phyloP scores from a whole-genome alignment of 1,140 invertebrate species.

The Bombus fervidus region DNA sequence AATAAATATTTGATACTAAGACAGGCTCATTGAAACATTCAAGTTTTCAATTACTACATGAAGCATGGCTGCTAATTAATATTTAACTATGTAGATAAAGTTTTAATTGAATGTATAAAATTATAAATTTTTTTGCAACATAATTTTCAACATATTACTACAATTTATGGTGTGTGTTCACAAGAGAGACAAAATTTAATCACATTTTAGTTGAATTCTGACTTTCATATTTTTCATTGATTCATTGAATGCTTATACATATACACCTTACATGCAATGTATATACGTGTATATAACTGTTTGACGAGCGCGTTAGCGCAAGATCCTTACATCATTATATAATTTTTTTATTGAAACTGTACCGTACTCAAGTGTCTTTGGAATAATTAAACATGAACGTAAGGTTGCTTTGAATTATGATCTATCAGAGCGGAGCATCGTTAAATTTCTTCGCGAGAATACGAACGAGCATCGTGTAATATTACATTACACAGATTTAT shows the following conservation, averaged over 20 bases:
- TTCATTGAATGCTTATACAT: background rate
- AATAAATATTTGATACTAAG: slow-evolving; percentile 1
- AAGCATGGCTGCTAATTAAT: background rate
- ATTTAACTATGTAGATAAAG: background rate
- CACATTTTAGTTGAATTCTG: background rate
- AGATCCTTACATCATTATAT: slow-evolving; percentile 16
- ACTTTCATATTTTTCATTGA: slow-evolving; percentile 7
- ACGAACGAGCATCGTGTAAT: background rate
- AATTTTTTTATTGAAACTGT: slow-evolving; percentile 21
- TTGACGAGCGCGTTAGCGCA: slow-evolving; percentile 3
- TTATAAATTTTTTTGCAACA: background rate
- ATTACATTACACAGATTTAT: background rate
- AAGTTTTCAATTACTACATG: background rate
- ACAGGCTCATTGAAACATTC: background rate
- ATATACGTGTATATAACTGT: background rate
- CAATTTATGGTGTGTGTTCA: background rate
- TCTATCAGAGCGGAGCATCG: background rate
- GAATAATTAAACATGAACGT: slow-evolving; percentile 26
- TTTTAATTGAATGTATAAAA: background rate
- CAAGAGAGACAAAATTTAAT: background rate
- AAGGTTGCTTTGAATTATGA: slow-evolving; percentile 21
- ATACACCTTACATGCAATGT: background rate
- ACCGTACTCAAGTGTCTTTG: slow-evolving; percentile 25
- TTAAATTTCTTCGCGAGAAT: background rate
- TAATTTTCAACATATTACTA: slow-evolving; percentile 4